Conservation (phyloP, 2,888 invertebrate species). For the Agapetus fuscipes region DNA sequence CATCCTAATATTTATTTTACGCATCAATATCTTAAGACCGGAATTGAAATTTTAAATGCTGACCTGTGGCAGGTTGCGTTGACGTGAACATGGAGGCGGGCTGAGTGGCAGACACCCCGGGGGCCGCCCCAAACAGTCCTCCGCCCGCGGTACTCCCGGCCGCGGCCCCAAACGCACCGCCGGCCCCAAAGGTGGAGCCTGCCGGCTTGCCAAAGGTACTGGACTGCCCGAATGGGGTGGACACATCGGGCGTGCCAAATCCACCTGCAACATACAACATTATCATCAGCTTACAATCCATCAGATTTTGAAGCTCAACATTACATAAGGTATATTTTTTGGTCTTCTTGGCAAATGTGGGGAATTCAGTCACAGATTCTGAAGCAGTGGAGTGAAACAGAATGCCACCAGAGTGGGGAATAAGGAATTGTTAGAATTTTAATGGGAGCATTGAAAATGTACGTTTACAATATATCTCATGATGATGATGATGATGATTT, state of each 20-base stretch:
- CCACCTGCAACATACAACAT: constrained; percentile 30
- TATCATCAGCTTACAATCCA: not conserved
- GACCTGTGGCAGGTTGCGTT: too few species aligned
- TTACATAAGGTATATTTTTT: not conserved
- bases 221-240: constrained; percentile 44
- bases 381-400: too few species aligned
- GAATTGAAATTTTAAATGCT: too few species aligned
- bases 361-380: too few species aligned
- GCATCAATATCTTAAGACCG: too few species aligned
- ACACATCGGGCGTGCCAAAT: constrained; percentile 39
- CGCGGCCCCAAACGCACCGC: constrained; percentile 59
- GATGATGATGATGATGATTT: too few species aligned
- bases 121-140: constrained; percentile 7
- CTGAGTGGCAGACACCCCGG: constrained; percentile 2
- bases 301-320: not conserved
- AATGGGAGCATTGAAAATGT: too few species aligned
- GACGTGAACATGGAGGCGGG: constrained; percentile 16
- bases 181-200: constrained; percentile 54
- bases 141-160: constrained; percentile 30
- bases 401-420: too few species aligned
- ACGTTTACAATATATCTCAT: too few species aligned
- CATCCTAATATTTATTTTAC: too few species aligned
- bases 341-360: too few species aligned
- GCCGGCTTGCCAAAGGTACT: constrained; percentile 47
- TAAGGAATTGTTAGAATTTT: too few species aligned